Conservation (phyloP, 2,113 vertebrate genomes). For the Tricholaema leucomelas region DNA sequence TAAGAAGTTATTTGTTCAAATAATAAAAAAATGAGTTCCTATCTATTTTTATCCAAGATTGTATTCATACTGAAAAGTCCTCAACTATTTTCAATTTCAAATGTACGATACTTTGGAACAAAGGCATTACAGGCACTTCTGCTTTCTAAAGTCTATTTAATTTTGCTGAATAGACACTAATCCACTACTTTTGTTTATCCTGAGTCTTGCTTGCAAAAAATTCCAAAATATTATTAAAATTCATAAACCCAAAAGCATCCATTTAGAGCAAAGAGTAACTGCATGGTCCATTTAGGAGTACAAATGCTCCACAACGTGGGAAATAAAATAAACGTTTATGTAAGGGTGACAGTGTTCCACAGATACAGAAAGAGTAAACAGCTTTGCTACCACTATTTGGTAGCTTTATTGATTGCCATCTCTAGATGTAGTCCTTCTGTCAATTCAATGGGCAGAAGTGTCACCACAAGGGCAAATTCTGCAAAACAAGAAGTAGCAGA, state of each 20-base stretch:
- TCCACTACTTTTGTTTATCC: background rate
- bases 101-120: background rate
- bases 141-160: background rate
- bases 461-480: conserved; percentile 4
- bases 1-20: background rate
- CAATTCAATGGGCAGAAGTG: background rate
- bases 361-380: background rate
- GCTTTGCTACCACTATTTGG: background rate
- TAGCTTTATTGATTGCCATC: background rate
- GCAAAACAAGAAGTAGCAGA: background rate
- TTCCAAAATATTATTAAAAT: background rate
- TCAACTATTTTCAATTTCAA: background rate
- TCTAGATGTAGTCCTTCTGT: background rate
- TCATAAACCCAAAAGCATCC: background rate
- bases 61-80: background rate
- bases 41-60: background rate
- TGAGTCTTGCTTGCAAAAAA: background rate
- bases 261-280: background rate
- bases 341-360: background rate
- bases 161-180: background rate
- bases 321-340: background rate
- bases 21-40: background rate
- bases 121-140: background rate
- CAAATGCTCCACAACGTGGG: background rate
- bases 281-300: background rate